A percentile compares a stretch with the other conserved stretches of the same genome.
These are phyloP conservation scores for Acipenser ruthenus DNA, from an alignment of 2,797 vertebrate species.

Conservation along the genomic window DNA sequence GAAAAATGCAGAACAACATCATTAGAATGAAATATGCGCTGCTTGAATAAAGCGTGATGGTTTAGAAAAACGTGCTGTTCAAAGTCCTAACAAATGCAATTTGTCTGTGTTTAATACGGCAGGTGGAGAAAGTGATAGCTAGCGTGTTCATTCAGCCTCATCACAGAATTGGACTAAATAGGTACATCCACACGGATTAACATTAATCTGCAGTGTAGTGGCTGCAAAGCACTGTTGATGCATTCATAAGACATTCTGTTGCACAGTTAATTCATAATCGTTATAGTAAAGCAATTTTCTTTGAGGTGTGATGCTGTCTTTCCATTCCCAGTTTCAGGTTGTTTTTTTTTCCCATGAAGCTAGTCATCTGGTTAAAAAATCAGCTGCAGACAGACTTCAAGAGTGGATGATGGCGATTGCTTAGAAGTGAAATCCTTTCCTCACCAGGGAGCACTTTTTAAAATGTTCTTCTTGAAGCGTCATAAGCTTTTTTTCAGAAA, in stretches of 20 bases:
- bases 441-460: too few species aligned
- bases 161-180: conserved; percentile 31
- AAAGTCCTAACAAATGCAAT: conserved; percentile 42
- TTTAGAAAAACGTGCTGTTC: conserved; percentile 37
- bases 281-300: too few species aligned
- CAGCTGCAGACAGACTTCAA: too few species aligned
- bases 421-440: too few species aligned
- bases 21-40: conserved; percentile 25
- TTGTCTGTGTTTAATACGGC: conserved; percentile 42
- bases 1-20: conserved; percentile 20
- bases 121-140: conserved; percentile 25
- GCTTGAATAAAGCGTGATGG: conserved; percentile 23
- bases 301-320: neutral
- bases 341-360: conserved; percentile 26
- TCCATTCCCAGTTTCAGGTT: conserved; percentile 10
- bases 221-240: conserved; percentile 23
- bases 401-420: too few species aligned
- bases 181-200: conserved; percentile 40
- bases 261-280: neutral
- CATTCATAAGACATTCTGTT: neutral
- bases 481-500: too few species aligned
- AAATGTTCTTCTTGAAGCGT: too few species aligned
- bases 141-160: conserved; percentile 20
- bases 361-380: neutral
- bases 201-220: conserved; percentile 29